These are phyloP conservation scores for Heteropelma amictum DNA, from an alignment of 2,888 invertebrate genomes.

Conservation along the genomic window DNA sequence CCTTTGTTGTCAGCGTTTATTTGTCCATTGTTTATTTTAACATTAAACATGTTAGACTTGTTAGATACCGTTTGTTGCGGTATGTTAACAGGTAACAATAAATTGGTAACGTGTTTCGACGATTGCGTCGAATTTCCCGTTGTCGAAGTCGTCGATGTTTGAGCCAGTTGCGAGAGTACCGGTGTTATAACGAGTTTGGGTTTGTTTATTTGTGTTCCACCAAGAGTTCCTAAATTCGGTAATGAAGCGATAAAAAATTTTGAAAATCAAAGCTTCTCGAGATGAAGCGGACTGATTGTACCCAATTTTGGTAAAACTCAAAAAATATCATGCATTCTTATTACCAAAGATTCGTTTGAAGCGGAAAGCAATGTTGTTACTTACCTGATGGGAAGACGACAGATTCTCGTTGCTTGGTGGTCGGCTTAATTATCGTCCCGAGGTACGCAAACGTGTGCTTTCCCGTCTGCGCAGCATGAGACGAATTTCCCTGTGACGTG, in stretches of 20 bases:
- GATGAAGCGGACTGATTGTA: no score
- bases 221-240: constrained; percentile 63
- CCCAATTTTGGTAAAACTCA: no score
- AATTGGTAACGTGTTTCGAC: constrained; percentile 74
- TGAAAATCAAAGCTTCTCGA: no score
- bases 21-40: constrained; percentile 85
- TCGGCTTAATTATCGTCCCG: constrained; percentile 74
- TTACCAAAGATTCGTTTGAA: background rate
- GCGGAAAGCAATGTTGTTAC: background rate
- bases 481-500: constrained; percentile 67
- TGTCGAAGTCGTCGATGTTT: constrained; percentile 67
- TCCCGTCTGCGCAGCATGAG: constrained; percentile 68
- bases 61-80: constrained; percentile 68
- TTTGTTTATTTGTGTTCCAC: constrained; percentile 68
- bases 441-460: constrained; percentile 76
- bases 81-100: constrained; percentile 73
- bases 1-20: constrained; percentile 82
- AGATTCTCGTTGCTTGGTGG: constrained; percentile 72
- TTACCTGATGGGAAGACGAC: constrained; percentile 74
- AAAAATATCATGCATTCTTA: no score
- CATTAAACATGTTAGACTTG: constrained; percentile 83
- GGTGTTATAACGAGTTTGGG: constrained; percentile 74
- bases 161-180: constrained; percentile 72
- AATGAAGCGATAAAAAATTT: constrained; percentile 10
- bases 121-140: constrained; percentile 66